Evolutionary conservation across 2,797 vertebrate genomes (phyloP).

Genomic region (Cuniculus paca): DNA sequence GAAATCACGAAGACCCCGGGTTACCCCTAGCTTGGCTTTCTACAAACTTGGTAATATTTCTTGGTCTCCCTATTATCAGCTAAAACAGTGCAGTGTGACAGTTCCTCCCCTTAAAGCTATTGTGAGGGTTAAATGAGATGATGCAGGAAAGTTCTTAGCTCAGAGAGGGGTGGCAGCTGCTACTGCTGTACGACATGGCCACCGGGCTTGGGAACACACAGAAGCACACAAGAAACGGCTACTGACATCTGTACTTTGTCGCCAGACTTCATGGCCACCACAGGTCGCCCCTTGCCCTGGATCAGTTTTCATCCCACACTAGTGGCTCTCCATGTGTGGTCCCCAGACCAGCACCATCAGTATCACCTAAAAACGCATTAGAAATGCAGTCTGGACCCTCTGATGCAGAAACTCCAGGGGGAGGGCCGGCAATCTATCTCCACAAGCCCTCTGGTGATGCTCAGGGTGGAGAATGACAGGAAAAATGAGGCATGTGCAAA

Average conservation of each 20-base stretch:
- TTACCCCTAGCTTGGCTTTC: neutral
- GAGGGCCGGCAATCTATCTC: neutral
- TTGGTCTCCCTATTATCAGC: neutral
- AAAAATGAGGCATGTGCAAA: neutral
- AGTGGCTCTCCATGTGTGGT: neutral
- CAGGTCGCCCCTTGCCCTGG: neutral
- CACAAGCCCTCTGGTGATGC: neutral
- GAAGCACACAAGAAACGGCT: fast-evolving
- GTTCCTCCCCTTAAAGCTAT: neutral
- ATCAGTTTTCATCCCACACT: neutral
- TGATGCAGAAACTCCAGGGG: neutral
- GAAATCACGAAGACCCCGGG: neutral
- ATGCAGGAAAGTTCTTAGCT: fast-evolving
- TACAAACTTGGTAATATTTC: fast-evolving
- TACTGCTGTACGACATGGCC: fast-evolving
- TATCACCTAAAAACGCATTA: neutral
- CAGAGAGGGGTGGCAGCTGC: neutral
- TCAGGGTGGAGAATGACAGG: neutral
- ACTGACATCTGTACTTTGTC: neutral
- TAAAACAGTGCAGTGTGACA: neutral
- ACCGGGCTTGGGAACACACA: neutral
- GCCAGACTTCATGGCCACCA: neutral
- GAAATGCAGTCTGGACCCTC: neutral
- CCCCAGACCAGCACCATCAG: neutral
- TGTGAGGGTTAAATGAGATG: neutral